phyloP scores from a whole-genome alignment of 2,797 vertebrate genomes.

The Mormyrops boulengeri region DNA sequence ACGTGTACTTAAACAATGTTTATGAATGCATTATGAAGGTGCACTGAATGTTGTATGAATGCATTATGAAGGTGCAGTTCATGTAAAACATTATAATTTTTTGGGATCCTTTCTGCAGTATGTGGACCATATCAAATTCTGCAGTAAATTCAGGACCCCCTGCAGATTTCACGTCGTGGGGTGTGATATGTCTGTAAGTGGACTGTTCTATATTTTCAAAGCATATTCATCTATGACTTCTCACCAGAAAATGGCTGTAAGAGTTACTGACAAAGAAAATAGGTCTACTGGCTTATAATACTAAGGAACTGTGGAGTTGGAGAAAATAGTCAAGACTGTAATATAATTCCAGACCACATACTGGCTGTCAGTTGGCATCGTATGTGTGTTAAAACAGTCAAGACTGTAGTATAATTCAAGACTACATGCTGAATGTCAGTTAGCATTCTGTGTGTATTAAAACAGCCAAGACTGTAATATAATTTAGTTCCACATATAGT shows the following conservation, averaged over 20 bases:
- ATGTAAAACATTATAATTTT: background rate
- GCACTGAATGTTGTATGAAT: background rate
- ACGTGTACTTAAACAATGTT: background rate
- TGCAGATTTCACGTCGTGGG: constrained; percentile 86
- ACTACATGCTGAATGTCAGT: background rate
- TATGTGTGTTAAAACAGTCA: background rate
- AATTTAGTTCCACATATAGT: background rate
- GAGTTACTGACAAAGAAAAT: background rate
- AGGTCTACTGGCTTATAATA: background rate
- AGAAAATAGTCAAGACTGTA: background rate
- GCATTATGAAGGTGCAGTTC: background rate
- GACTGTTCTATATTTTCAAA: constrained; percentile 40
- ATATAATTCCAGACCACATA: background rate
- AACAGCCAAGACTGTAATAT: background rate
- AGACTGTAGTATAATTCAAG: background rate
- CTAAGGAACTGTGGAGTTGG: background rate
- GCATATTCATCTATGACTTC: background rate
- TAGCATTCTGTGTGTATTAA: background rate
- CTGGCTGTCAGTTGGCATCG: background rate
- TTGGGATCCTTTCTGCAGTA: constrained; percentile 62
- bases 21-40: background rate
- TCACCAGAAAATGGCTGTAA: background rate
- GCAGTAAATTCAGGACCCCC: constrained; percentile 79
- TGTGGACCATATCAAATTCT: constrained; percentile 85
- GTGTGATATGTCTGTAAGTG: constrained; percentile 83